Base-by-base conservation (phyloP, 2,888 invertebrate genomes). In the Amorpha juglandis region DNA sequence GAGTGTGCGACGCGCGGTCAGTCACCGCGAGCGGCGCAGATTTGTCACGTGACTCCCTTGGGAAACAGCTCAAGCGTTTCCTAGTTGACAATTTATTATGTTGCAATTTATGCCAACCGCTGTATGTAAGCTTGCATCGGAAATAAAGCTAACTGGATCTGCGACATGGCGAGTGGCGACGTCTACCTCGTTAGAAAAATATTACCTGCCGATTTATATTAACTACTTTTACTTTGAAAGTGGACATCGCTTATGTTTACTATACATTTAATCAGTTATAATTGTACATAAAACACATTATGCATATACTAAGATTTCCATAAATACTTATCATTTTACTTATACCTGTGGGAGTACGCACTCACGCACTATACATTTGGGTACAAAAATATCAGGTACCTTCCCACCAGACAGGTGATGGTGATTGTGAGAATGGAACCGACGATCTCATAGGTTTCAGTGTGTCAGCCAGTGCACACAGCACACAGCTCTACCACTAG, bases 1-100 rank as follows among this genome's bases (percentile, higher is more conserved):
- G 84, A 85, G 64, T 38, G n/a, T 42, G 58, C 50, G 63, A 21
- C 62, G 52, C 51, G 42, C 68, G 67, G 64, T 67, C 66, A 63
- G 63, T 63, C 16, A 66, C 66, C 66, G 53, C 58, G 58, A 38
- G 42, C 58, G 58, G 58, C 58, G 47, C 65, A 51, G 70, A 73
- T 76, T 71, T 72, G 75, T 76, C 79, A 74, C 77, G 71, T 65
- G 67, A 67, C 71, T 67, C 70, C 73, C 73, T 67, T 72, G 71
- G 64, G 77, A 70, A 71, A 67, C 63, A 63, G 68, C 67, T 67
- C 67, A 69, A 68, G 62, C 65, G 66, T 68, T 67, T 66, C 69
- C 69, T 66, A 63, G 48, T 63, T 63, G 69, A 68, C 68, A 63
- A 68, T 69, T 67, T 64, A 67, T 67, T 50, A 67, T 64, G 64